A percentile compares a stretch with the other conserved stretches of the same genome.
Evolutionary conservation across 2,888 invertebrate genomes (phyloP).

Genomic region (Sepiola atlantica): DNA sequence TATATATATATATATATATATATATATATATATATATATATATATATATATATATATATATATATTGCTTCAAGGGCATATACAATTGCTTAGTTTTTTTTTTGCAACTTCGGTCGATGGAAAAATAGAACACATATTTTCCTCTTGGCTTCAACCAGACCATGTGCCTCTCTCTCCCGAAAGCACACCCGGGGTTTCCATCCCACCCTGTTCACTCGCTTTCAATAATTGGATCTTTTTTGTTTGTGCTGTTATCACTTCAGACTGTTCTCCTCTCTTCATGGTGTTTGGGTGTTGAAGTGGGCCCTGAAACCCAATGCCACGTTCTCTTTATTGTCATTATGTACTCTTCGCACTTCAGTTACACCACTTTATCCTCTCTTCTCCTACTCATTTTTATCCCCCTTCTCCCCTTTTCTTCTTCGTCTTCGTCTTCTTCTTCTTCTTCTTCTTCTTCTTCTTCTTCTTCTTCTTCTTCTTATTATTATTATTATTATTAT

Average conservation of each 20-base stretch:
- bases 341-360: not conserved
- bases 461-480: not conserved
- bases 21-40: too few relatives aligned
- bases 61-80: not conserved
- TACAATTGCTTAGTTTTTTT: not conserved
- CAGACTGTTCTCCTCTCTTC: not conserved
- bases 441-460: too few relatives aligned
- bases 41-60: not conserved
- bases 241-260: not conserved
- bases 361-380: not conserved
- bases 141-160: not conserved
- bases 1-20: not conserved
- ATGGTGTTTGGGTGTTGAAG: slow-evolving; percentile 18
- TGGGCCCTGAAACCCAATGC: slow-evolving; percentile 32
- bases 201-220: not conserved
- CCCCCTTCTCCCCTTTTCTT: too few relatives aligned
- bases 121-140: slow-evolving; percentile 22
- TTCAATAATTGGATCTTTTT: not conserved
- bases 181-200: not conserved
- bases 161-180: not conserved
- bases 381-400: not conserved
- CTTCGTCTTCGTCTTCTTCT: too few relatives aligned
- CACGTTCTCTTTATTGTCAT: not conserved
- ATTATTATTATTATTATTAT: not conserved
- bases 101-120: not conserved